Percentiles rank a stretch among this genome's conserved stretches.
phyloP scores from a whole-genome alignment of 2,797 vertebrate genomes.

The Tragopan temminckii region DNA sequence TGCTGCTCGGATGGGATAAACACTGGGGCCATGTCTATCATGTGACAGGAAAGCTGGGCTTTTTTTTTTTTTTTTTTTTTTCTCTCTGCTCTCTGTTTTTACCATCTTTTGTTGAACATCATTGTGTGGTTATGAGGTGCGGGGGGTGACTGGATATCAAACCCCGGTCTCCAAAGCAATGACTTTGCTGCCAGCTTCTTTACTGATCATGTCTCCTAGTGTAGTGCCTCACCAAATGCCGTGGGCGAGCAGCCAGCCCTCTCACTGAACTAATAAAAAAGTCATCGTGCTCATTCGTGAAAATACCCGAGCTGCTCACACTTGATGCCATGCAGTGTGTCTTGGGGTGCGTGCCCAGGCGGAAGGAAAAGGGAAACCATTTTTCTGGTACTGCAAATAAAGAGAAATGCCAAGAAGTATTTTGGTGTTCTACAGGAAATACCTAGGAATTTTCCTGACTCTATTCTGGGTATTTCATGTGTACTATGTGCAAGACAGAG shows the following conservation, averaged over 20 bases:
- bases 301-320: slow-evolving; percentile 8
- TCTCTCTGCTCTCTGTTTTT: background rate
- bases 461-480: background rate
- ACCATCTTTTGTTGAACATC: slow-evolving; percentile 54
- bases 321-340: fast-evolving
- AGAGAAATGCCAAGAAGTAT: background rate
- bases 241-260: background rate
- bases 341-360: background rate
- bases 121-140: background rate
- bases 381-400: background rate
- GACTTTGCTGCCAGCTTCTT: background rate
- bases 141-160: background rate
- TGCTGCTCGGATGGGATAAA: slow-evolving; percentile 42
- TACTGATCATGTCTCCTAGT: background rate
- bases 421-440: background rate
- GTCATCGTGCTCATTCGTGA: background rate
- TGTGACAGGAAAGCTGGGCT: slow-evolving; percentile 40
- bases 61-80: background rate
- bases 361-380: background rate
- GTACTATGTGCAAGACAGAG: background rate
- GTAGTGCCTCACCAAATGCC: background rate
- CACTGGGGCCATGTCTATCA: slow-evolving; percentile 40
- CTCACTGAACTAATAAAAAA: slow-evolving; percentile 33
- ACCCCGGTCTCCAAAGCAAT: background rate
- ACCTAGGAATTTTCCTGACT: background rate